Evolutionary conservation across 1,140 invertebrate genomes (phyloP), one percentile per base, ranked within the genome.

Genomic region (Tribolium madens): DNA sequence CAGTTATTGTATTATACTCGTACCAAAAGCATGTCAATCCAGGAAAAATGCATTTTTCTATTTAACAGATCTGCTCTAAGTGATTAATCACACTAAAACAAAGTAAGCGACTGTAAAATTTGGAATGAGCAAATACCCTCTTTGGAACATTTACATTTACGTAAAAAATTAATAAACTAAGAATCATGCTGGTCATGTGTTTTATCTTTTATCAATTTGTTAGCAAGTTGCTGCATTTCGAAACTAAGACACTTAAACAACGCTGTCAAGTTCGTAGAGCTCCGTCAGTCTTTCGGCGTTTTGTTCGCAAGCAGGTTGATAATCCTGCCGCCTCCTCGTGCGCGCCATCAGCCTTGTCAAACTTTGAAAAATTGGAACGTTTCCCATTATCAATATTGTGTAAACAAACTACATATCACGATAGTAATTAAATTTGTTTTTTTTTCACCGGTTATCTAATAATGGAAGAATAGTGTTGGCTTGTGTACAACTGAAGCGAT

Each of bases 251-350:
- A 57, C 18, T 17, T 18, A 17, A 17, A 57, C 14, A 26, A 57
- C 17, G 52, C 3, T 21, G 18, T 21, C 52, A 57, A n/a, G 52
- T 57, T 64, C 57, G 57, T 64, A 7, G 3, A 33, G 6, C 57
- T 64, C 26, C 57, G 57, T 33, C 57, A 64, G 57, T 64, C 57
- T 64, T 31, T 64, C 57, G 57, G 21, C 31, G 57, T 18, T 64
- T 64, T 64, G 57, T 64, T 64, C 57, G 57, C 26, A 1, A 64
- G 57, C 14, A 64, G 14, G 57, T 33, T 64, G 57, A 64, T 64
- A 64, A 64, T 12, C n/a, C n/a, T 33, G 21, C 14, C 13, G 14
- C 10, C 9, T 26, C 4, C 21, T 64, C n/a, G 57, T 64, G 57
- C 57, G 57, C 57, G 57, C 57, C 57, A n/a, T n/a, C n/a, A 64